Evolutionary conservation across 1,140 invertebrate genomes (phyloP), one percentile per base, ranked within the genome.

Genomic region (Melitaea cinxia): DNA sequence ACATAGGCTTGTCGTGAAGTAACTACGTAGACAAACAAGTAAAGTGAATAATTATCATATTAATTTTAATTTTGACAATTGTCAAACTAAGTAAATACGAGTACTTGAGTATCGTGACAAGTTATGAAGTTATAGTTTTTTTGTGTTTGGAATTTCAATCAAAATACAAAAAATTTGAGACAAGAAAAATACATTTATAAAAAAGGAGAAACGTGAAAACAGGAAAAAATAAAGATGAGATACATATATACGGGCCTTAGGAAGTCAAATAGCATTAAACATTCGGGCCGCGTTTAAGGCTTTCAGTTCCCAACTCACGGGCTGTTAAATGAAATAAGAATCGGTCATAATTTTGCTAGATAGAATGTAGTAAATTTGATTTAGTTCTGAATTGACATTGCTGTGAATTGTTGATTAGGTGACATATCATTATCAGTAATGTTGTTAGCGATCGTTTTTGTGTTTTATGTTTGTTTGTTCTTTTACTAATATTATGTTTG

Each of bases 281-380:
- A 86, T 83, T 83, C 77, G 47, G 39, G 24, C 26, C 73, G 78
- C 73, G 78, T 79, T 72, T 62, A 33, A 59, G 59, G 61, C 68
- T 72, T 66, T 68, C 68, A 70, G 68, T 65, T 75, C 66, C 56
- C 73, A 35, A 72, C 69, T 77, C 74, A 80, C 80, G 74, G 65
- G 82, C 72, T 65, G 74, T 78, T 78, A 77, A 85, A 85, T 82
- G 74, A 80, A 78, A 82, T 77, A 75, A 70, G 76, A 77, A 82
- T 83, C 74, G 58, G 69, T 78, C 75, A 82, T 82, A 82, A 85
- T 82, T 85, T 75, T 60, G 58, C 64, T 61, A 53, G 63, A 78
- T 73, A 65, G 66, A 78, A 72, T 42, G 58, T 52, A 68, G 39
- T 39, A 73, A 78, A 76, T 78, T 80, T 55, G 57, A 67, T 67